These are phyloP conservation scores for Drosophila meridiana DNA, from an alignment of 2,888 invertebrate genomes.

Conservation along the genomic window DNA sequence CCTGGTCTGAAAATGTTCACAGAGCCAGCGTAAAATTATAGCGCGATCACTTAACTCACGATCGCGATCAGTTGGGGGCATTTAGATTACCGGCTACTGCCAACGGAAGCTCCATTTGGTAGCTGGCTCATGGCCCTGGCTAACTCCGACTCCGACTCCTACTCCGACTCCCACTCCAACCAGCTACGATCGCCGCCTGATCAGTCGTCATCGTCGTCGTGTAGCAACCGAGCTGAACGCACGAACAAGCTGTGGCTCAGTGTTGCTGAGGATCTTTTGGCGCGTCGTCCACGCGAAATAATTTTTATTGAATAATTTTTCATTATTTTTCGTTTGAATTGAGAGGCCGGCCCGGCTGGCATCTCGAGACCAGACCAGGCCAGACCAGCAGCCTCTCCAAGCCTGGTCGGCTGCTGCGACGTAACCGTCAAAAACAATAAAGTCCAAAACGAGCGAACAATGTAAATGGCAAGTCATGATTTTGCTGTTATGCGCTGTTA, in stretches of 20 bases:
- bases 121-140: conserved; percentile 42
- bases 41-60: conserved; percentile 85
- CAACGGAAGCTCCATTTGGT: conserved; percentile 72
- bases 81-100: conserved; percentile 81
- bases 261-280: conserved; percentile 44
- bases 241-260: conserved; percentile 49
- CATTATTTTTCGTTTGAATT: conserved; percentile 82
- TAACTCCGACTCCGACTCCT: conserved; percentile 9
- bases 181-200: conserved; percentile 48
- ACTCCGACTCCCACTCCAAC: background rate
- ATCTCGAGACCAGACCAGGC: conserved; percentile 37
- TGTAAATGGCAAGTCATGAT: conserved; percentile 85
- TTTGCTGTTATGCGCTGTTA: conserved; percentile 83
- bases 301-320: conserved; percentile 85
- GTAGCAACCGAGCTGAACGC: conserved; percentile 54
- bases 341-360: conserved; percentile 61
- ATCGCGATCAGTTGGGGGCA: conserved; percentile 83
- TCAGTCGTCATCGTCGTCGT: conserved; percentile 40
- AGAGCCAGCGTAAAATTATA: conserved; percentile 83
- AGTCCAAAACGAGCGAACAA: conserved; percentile 84
- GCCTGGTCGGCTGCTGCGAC: conserved; percentile 35
- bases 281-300: conserved; percentile 73
- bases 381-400: conserved; percentile 37
- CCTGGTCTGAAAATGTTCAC: conserved; percentile 36
- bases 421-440: conserved; percentile 83